Percentiles rank a stretch among this genome's conserved stretches.
phyloP scores from a whole-genome alignment of 1,140 invertebrate genomes.

The Agrilus planipennis region DNA sequence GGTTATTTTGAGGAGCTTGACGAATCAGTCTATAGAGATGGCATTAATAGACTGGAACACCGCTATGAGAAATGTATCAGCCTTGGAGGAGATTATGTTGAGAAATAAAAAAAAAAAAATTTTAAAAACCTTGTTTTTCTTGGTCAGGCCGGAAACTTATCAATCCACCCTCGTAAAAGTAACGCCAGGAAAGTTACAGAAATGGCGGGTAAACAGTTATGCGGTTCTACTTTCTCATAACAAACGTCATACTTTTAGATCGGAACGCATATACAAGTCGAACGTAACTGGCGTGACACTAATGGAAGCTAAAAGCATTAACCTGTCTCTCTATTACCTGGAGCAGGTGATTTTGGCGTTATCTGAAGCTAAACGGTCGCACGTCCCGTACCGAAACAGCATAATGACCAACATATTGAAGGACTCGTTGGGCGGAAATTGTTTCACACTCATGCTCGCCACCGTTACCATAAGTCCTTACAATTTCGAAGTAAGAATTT shows the following conservation, averaged over 20 bases:
- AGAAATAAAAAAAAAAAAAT: too few relatives aligned
- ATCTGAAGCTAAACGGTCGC: conserved; percentile 42
- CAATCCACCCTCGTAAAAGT: too few relatives aligned
- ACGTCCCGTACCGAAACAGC: conserved; percentile 55
- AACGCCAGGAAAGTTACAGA: too few relatives aligned
- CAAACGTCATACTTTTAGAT: conserved; percentile 24
- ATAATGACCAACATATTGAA: conserved; percentile 51
- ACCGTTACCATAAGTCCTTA: conserved; percentile 42
- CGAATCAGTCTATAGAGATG: too few relatives aligned
- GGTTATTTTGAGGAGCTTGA: too few relatives aligned
- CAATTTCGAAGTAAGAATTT: conserved; percentile 37
- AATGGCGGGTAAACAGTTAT: too few relatives aligned
- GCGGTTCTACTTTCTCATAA: neutral
- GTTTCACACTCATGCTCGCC: conserved; percentile 54
- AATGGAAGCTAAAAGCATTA: conserved; percentile 52
- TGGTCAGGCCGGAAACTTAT: too few relatives aligned
- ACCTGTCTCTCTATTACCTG: conserved; percentile 53
- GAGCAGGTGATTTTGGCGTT: conserved; percentile 56
- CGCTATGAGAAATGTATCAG: too few relatives aligned
- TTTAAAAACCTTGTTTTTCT: too few relatives aligned
- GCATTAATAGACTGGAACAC: too few relatives aligned
- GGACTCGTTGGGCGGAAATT: conserved; percentile 55
- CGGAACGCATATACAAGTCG: conserved; percentile 37
- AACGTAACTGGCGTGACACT: conserved; percentile 40
- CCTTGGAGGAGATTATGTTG: too few relatives aligned